These are phyloP conservation scores for Lithophane socia DNA, from an alignment of 2,888 invertebrate genomes.

Conservation along the genomic window DNA sequence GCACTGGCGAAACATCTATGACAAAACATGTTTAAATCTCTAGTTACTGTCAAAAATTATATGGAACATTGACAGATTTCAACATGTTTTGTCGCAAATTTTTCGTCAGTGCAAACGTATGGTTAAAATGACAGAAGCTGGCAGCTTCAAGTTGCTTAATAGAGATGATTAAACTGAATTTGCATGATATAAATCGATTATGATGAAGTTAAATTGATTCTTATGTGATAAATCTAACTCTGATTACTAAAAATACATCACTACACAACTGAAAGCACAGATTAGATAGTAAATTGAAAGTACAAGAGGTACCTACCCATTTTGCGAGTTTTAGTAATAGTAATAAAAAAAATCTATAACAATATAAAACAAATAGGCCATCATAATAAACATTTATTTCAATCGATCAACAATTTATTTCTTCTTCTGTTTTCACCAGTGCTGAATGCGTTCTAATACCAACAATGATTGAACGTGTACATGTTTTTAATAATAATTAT, in stretches of 20 bases:
- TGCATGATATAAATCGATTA: background rate
- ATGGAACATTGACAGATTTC: too few relatives aligned
- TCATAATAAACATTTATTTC: too few relatives aligned
- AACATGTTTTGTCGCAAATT: too few relatives aligned
- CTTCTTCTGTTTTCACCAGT: background rate
- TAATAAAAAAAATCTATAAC: background rate
- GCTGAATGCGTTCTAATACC: constrained; percentile 14
- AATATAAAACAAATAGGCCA: too few relatives aligned
- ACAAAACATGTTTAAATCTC: too few relatives aligned
- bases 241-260: constrained; percentile 2
- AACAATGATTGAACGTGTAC: rapidly evolving
- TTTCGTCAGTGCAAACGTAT: too few relatives aligned
- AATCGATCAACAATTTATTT: too few relatives aligned
- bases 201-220: background rate
- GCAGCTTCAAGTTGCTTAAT: background rate
- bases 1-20: too few relatives aligned
- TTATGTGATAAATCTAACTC: too few relatives aligned
- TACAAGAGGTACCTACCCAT: constrained; percentile 7
- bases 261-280: background rate
- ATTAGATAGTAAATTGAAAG: background rate
- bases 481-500: background rate
- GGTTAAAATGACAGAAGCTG: too few relatives aligned
- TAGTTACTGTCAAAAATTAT: too few relatives aligned
- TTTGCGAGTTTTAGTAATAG: background rate
- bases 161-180: background rate